phyloP scores from a whole-genome alignment of 1,140 invertebrate genomes.

The Bombus fervidus region DNA sequence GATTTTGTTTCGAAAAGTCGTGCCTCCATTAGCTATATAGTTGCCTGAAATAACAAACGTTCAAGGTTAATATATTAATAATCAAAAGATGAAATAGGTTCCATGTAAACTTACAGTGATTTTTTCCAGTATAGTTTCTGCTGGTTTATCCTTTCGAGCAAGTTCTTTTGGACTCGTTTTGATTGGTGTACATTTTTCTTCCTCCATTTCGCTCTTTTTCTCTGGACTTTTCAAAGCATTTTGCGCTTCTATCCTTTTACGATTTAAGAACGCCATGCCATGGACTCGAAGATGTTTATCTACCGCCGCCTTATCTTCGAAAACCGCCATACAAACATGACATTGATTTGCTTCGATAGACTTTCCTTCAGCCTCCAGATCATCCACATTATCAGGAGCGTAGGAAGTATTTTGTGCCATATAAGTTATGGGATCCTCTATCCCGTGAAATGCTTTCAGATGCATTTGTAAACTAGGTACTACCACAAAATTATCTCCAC shows the following conservation, averaged over 20 bases:
- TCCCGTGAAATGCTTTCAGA: constrained; percentile 84
- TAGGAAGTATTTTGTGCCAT: constrained; percentile 84
- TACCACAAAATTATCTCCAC: constrained; percentile 87
- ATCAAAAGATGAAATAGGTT: neutral
- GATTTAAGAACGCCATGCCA: constrained; percentile 86
- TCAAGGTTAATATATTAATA: neutral
- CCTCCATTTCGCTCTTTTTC: constrained; percentile 52
- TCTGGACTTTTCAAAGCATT: constrained; percentile 70
- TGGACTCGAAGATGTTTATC: constrained; percentile 86
- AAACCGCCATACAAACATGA: constrained; percentile 85
- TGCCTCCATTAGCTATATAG: constrained; percentile 43
- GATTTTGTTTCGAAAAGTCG: neutral
- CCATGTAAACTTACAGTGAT: constrained; percentile 23
- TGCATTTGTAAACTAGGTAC: constrained; percentile 86
- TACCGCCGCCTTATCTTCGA: constrained; percentile 81
- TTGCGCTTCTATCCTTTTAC: constrained; percentile 75
- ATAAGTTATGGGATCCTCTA: constrained; percentile 84
- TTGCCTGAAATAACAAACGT: constrained; percentile 48
- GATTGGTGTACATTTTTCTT: neutral
- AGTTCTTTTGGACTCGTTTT: constrained; percentile 4
- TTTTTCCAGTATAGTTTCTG: constrained; percentile 56
- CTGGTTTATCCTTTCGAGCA: constrained; percentile 44
- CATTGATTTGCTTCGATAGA: constrained; percentile 86
- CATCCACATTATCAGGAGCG: constrained; percentile 80
- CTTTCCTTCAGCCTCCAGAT: constrained; percentile 73